Base-by-base conservation (phyloP, 2,888 invertebrate species). In the Caenorhabditis sinica region DNA sequence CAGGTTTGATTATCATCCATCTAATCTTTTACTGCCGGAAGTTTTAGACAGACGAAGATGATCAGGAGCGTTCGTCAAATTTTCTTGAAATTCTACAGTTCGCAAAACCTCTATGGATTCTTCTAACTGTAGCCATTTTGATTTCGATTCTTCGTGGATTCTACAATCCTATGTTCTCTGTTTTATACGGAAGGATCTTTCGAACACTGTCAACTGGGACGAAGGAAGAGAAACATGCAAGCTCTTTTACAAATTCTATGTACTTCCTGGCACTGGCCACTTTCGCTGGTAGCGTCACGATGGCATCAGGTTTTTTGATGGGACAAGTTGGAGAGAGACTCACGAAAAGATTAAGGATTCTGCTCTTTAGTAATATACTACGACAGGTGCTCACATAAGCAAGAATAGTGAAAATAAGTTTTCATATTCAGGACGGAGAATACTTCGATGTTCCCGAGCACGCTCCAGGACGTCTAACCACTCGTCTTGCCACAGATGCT, bases 371-470 rank as follows among this genome's bases (percentile, higher is more conserved):
- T 25, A 93, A 93, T 76, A 93, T 94, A 65, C 69, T 94, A 30
- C 83, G 91, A 15, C 88, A 91, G 88, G 56, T 69, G 6, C 28
- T 20, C 15, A n/a, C 9, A 6, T 11, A 40, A 40, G 2, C 20
- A 6, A 15, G 2, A 56, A 56, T 13, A 56, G 11, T 25, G 3
- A 28, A 28, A 36, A 8, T n/a, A 23, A 5, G 15, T 30, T 17
- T 40, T 11, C 0, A 6, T 23, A 25, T 20, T 25, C 15, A 69
- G 69, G 92, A 94, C 60, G 91, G 93, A 17, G 93, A 90, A 20
- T 94, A 93, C 93, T 93, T 93, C 82, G 94, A 94, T 89, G 86
- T 92, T 20, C 90, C 92, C 25, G 87, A 90, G 6, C 92, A 93
- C 85, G 91, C 93, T 4, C 86, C 93, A 36, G 93, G 93, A 4